Base-by-base conservation (phyloP, 2,888 invertebrate genomes). In the Brachyptera risi region DNA sequence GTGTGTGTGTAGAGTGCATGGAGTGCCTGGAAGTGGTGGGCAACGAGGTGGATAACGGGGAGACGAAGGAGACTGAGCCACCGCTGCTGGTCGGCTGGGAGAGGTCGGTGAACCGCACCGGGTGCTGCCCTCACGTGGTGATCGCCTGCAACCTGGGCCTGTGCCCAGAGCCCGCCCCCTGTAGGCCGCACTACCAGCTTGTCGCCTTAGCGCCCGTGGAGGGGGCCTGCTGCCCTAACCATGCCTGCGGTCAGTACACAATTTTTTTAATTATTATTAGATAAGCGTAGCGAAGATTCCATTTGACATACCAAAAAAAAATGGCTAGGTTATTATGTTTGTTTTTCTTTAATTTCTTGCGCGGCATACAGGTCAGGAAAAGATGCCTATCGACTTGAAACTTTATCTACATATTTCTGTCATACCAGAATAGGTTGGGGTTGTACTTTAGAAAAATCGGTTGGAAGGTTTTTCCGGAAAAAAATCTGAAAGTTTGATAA, bases 71-170 rank as follows among this genome's bases (percentile, higher is more conserved):
- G 1, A 49, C 63, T 17, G 50, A 40, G 24, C 24, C 50, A 2
- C 72, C 78, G 26, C 68, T 86, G 19, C 79, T 83, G 65, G 80
- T 83, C 0, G 90, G 90, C 17, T 84, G 85, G 75, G 79, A 80
- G 63, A 75, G 81, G 27, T 72, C 77, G 1, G 71, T 80, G n/a
- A 79, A 84, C 65, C 76, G 76, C 1, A 77, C 79, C 19, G 90
- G 90, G 0, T 92, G 92, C 71, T 92, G 92, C 70, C 86, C 90
- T 0, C 78, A 78, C 3, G 70, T 79, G 7, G 74, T 79, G 61
- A 74, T 82, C 58, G 69, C 82, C 1, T 92, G 92, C 68, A 80
- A 82, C 24, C 75, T 75, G 0, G 80, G 82, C 9, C 74, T 74
- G 1, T 92, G 92, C 70, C 86, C 88, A 0, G 64, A 69, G n/a